Base-by-base conservation (phyloP, 2,113 vertebrate species). In the Zootoca vivipara region DNA sequence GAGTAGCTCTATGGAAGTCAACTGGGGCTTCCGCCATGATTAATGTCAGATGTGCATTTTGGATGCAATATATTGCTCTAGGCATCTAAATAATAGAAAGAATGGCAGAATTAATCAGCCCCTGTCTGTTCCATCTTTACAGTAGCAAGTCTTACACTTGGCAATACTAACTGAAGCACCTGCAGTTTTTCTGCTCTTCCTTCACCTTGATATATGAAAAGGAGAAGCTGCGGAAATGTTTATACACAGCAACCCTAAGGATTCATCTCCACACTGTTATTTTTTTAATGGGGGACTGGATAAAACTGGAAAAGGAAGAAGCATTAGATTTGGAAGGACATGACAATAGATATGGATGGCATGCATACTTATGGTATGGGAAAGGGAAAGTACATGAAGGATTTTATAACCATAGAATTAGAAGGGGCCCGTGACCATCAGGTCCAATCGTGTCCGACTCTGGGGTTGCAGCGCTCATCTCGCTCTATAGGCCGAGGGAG, bases 141-240 rank as follows among this genome's bases (percentile, higher is more conserved):
- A 2, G 26, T 6, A 56, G n/a, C 2, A 42, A 82, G 42, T 28
- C 64, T 77, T 69, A 35, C 35, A 77, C 7, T 82, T 42, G 38
- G 20, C 64, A 78, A 82, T 82, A 52, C 42, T 67, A 42, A 69
- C 86, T 82, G 79, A 89, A 89, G 62, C 79, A 89, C 70, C 72
- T 58, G 78, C 72, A 58, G 72, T 86, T 56, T 82, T 62, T 62
- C 72, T 65, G 28, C 40, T 69, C 78, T 58, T 62, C 64, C 52
- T 86, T 82, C 5, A 5, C 64, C 42, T 82, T 62, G 72, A 82
- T 86, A 58, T 40, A 70, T 64, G 72, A 28, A 78, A 73, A 22
- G n/a, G n/a, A 74, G 79, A 70, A 56, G 46, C 62, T 24, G 26
- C 28, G 42, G 8, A n/a, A 24, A 58, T 84, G 35, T 79, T 84